These are phyloP conservation scores for Ormyrus rosae DNA, from an alignment of 2,888 invertebrate species.

Conservation along the genomic window DNA sequence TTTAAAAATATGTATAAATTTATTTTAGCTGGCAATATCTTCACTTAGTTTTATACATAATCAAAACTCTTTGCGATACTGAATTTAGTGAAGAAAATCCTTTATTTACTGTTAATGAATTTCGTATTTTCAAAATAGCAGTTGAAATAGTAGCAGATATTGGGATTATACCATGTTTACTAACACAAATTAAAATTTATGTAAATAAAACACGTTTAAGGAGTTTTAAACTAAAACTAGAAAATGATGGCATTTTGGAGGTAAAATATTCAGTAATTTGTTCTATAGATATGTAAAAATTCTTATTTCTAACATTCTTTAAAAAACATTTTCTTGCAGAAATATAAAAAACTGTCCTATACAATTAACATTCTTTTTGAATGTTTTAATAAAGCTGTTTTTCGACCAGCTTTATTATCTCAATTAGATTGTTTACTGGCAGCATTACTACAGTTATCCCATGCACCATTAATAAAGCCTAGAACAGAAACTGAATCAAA, in stretches of 20 bases:
- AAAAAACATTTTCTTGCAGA: slow-evolving; percentile 70
- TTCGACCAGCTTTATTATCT: slow-evolving; percentile 64
- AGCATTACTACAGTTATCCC: slow-evolving; percentile 82
- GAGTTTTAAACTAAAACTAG: slow-evolving; percentile 69
- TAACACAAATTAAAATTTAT: slow-evolving; percentile 81
- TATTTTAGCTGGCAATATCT: slow-evolving; percentile 65
- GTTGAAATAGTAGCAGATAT: slow-evolving; percentile 81
- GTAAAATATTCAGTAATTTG: slow-evolving; percentile 68
- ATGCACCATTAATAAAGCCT: slow-evolving; percentile 82
- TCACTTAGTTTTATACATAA: slow-evolving; percentile 58
- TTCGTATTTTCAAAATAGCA: slow-evolving; percentile 80
- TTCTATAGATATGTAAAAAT: neutral
- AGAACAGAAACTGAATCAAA: slow-evolving; percentile 55
- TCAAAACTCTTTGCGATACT: slow-evolving; percentile 60
- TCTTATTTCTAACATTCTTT: neutral
- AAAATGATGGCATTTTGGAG: slow-evolving; percentile 74
- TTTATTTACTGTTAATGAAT: slow-evolving; percentile 82
- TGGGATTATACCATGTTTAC: slow-evolving; percentile 82
- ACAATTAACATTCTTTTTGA: slow-evolving; percentile 78
- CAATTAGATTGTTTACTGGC: slow-evolving; percentile 78
- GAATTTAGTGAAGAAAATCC: slow-evolving; percentile 59
- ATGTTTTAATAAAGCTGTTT: slow-evolving; percentile 62
- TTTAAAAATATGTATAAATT: slow-evolving; percentile 8
- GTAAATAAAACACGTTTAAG: slow-evolving; percentile 75
- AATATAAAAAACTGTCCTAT: slow-evolving; percentile 78